A percentile compares a stretch with the other conserved stretches of the same genome.
Evolutionary conservation across 2,888 invertebrate species (phyloP).

Genomic region (Gastracanthus pulcherrimus): DNA sequence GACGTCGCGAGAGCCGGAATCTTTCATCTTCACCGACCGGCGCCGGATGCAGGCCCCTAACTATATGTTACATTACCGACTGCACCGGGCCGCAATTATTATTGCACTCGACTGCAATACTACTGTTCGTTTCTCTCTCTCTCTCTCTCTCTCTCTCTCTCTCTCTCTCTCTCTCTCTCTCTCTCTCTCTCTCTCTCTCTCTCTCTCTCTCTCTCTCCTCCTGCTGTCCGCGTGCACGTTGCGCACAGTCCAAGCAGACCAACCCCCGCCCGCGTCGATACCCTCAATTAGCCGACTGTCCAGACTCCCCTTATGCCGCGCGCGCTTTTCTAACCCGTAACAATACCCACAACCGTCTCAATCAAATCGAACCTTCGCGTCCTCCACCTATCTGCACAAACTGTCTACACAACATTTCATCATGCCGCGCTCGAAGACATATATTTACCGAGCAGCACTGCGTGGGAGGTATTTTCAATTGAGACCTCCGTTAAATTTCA

Average conservation of each 20-base stretch:
- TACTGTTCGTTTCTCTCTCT: slow-evolving; percentile 36
- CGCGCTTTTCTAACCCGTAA: slow-evolving; percentile 1
- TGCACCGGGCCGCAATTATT: slow-evolving; percentile 45
- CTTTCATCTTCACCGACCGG: slow-evolving; percentile 75
- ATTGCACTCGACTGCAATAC: slow-evolving; percentile 42
- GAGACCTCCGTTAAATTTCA: neutral
- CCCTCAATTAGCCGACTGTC: slow-evolving; percentile 47
- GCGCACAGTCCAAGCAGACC: no score
- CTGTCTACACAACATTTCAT: slow-evolving; percentile 29
- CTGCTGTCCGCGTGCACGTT: no score
- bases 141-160: neutral
- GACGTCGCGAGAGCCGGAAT: slow-evolving; percentile 55
- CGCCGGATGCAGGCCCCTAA: slow-evolving; percentile 68
- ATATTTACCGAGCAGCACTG: slow-evolving; percentile 6
- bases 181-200: no score
- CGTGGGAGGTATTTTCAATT: slow-evolving; percentile 42
- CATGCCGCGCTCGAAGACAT: neutral
- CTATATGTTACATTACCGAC: slow-evolving; percentile 71
- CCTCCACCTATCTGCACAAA: neutral
- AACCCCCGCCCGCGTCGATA: slow-evolving; percentile 30
- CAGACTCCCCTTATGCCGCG: slow-evolving; percentile 1
- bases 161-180: no score
- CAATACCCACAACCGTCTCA: slow-evolving; percentile 30
- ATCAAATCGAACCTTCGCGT: slow-evolving; percentile 49
- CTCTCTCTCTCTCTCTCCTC: no score